These are phyloP conservation scores for Tipula helvola DNA, from an alignment of 2,888 invertebrate genomes.

Conservation along the genomic window DNA sequence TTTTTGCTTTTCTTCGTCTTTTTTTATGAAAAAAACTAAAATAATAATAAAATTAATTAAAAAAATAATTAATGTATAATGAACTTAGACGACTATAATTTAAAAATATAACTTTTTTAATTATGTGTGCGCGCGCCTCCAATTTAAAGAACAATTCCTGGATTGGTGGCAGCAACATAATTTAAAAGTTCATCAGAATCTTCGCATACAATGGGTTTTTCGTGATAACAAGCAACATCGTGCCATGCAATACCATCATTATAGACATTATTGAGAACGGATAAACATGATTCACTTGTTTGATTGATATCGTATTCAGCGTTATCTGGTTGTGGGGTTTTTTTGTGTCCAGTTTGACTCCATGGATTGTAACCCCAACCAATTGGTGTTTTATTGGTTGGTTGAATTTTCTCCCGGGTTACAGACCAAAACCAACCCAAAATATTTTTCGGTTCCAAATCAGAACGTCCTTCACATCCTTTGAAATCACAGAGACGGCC, in stretches of 20 bases:
- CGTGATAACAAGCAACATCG: slow-evolving; percentile 86
- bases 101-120: background rate
- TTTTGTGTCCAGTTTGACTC: slow-evolving; percentile 86
- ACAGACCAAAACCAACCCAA: slow-evolving; percentile 92
- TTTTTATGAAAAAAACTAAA: background rate
- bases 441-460: slow-evolving; percentile 73
- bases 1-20: background rate
- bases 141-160: slow-evolving; percentile 63
- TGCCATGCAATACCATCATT: slow-evolving; percentile 90
- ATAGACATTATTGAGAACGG: slow-evolving; percentile 83
- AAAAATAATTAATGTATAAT: background rate
- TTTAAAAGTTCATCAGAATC: slow-evolving; percentile 79
- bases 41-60: slow-evolving; percentile 4
- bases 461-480: slow-evolving; percentile 75
- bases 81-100: background rate
- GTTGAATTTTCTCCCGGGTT: slow-evolving; percentile 72
- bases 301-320: slow-evolving; percentile 84
- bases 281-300: slow-evolving; percentile 76
- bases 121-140: background rate
- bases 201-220: slow-evolving; percentile 84
- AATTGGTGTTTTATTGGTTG: slow-evolving; percentile 55
- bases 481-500: slow-evolving; percentile 88
- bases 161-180: slow-evolving; percentile 75
- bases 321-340: slow-evolving; percentile 76
- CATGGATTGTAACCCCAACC: slow-evolving; percentile 69